Conservation (phyloP, 2,113 vertebrate genomes). For the Echinops telfairi region DNA sequence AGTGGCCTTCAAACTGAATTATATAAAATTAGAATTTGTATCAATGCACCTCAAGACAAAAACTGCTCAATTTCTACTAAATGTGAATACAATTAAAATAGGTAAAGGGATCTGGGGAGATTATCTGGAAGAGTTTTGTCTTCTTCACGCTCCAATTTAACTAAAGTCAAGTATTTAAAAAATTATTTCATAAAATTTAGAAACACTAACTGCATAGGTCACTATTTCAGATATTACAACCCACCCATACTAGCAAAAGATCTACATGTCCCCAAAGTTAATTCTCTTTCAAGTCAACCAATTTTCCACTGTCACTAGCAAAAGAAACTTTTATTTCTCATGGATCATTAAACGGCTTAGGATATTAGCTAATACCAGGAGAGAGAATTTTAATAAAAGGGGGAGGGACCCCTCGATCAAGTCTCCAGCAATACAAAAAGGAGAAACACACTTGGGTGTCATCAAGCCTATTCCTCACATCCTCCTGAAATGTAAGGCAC, state of each 20-base stretch:
- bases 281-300: constrained; percentile 55
- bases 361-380: constrained; percentile 35
- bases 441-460: background rate
- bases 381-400: constrained; percentile 50
- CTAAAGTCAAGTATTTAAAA: constrained; percentile 17
- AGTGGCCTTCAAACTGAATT: constrained; percentile 65
- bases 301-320: constrained; percentile 33
- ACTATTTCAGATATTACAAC: constrained; percentile 53
- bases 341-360: constrained; percentile 28
- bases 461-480: background rate
- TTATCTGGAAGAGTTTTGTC: constrained; percentile 42
- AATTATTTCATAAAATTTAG: constrained; percentile 45
- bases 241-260: constrained; percentile 50
- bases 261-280: constrained; percentile 6
- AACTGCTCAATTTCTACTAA: constrained; percentile 56
- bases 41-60: constrained; percentile 25
- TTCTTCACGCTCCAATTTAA: constrained; percentile 43
- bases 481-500: constrained; percentile 27
- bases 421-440: constrained; percentile 31
- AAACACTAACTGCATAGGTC: constrained; percentile 51
- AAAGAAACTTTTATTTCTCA: constrained; percentile 35
- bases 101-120: constrained; percentile 46
- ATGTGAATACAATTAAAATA: constrained; percentile 72
- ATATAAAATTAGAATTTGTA: constrained; percentile 62
- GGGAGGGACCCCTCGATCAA: constrained; percentile 29